Evolutionary conservation across 2,888 invertebrate species (phyloP).

Genomic region (Drosophila anomelani): DNA sequence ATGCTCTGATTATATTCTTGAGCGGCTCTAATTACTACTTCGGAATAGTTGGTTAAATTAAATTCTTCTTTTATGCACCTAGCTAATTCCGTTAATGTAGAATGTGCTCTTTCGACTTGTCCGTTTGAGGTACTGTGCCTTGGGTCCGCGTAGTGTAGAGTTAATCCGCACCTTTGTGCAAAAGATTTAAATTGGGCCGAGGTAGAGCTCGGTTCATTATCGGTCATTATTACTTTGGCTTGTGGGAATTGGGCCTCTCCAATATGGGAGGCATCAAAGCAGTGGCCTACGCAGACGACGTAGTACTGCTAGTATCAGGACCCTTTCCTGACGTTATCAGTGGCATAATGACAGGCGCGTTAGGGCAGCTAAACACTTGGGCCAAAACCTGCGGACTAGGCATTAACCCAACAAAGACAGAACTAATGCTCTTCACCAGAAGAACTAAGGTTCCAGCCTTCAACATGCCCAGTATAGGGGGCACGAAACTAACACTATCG

Average conservation of each 20-base stretch:
- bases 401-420: no score
- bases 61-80: slow-evolving; percentile 1
- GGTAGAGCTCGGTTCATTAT: slow-evolving; percentile 5
- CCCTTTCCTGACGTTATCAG: no score
- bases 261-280: no score
- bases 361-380: no score
- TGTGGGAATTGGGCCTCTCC: not conserved
- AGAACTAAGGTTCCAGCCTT: no score
- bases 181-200: slow-evolving; percentile 10
- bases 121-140: not conserved
- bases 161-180: slow-evolving; percentile 2
- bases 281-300: no score
- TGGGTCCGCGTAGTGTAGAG: not conserved
- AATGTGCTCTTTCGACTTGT: not conserved
- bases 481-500: no score
- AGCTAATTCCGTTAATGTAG: not conserved
- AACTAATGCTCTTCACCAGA: no score
- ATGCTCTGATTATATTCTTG: slow-evolving; percentile 17
- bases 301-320: no score
- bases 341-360: no score
- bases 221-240: not conserved
- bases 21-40: slow-evolving; percentile 2
- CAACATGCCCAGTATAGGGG: no score
- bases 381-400: no score
- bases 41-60: slow-evolving; percentile 7